Evolutionary conservation across 2,113 vertebrate species (phyloP).

Genomic region (Vimba vimba): DNA sequence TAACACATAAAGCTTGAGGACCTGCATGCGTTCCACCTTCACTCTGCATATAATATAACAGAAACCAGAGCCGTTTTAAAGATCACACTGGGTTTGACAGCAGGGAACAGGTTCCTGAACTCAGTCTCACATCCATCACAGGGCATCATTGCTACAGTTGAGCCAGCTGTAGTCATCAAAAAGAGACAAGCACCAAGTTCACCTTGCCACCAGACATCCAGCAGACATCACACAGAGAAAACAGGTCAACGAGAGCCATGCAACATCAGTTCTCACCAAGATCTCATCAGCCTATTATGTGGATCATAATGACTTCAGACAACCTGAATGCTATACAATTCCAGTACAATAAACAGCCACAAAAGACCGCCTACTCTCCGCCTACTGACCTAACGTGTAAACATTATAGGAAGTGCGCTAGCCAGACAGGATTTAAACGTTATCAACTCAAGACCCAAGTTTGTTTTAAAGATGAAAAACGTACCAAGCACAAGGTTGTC

Average conservation of each 20-base stretch:
- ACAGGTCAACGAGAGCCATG: constrained; percentile 62
- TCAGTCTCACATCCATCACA: constrained; percentile 71
- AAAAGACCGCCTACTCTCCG: too few species aligned
- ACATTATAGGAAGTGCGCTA: too few species aligned
- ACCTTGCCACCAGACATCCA: constrained; percentile 71
- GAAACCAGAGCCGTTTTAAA: constrained; percentile 20
- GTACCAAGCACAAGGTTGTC: too few species aligned
- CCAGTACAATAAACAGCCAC: neutral
- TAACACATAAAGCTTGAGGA: constrained; percentile 62
- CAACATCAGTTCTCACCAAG: constrained; percentile 58
- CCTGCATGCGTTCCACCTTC: constrained; percentile 49
- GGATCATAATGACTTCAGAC: neutral
- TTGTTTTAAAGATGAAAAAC: too few species aligned
- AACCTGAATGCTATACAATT: neutral
- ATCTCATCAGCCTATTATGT: constrained; percentile 35
- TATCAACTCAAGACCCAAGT: too few species aligned
- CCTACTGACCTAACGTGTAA: too few species aligned
- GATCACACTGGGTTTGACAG: constrained; percentile 52
- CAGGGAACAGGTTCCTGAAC: constrained; percentile 67
- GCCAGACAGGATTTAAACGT: too few species aligned
- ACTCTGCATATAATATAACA: neutral
- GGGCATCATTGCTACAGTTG: constrained; percentile 66
- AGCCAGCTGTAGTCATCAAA: constrained; percentile 67
- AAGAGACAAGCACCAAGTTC: constrained; percentile 66
- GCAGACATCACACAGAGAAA: constrained; percentile 68